Evolutionary conservation across 2,113 vertebrate genomes (phyloP).

Genomic region (Rhynchopsitta pachyrhyncha): DNA sequence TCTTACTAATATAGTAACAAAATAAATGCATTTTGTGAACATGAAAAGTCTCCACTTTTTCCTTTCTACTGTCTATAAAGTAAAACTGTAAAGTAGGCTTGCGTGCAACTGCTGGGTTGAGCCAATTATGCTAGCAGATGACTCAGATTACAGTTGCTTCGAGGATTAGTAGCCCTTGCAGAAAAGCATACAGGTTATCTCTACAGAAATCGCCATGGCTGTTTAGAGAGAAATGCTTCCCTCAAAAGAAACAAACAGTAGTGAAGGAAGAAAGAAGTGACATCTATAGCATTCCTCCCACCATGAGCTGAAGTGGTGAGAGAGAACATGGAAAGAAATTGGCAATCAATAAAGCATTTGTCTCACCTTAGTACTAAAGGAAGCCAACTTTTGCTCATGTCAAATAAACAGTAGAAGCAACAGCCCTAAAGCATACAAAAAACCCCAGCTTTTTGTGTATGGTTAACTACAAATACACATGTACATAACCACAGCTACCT

Average conservation of each 20-base stretch:
- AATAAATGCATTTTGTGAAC: background rate
- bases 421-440: background rate
- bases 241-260: background rate
- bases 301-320: background rate
- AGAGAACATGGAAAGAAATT: background rate
- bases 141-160: background rate
- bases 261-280: background rate
- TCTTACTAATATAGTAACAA: background rate
- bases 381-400: background rate
- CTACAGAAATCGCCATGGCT: background rate
- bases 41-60: background rate
- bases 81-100: background rate
- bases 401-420: background rate
- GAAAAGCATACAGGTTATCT: background rate
- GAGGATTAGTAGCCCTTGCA: background rate
- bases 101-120: background rate
- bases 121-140: background rate
- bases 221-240: background rate
- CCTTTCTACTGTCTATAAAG: background rate
- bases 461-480: background rate
- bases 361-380: background rate
- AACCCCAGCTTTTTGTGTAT: background rate
- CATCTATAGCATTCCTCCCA: background rate
- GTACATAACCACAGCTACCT: slow-evolving; percentile 65
- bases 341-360: background rate